Evolutionary conservation across 2,113 vertebrate species (phyloP), one percentile per base, ranked within the genome.

Genomic region (Trochalopteron elliotii): DNA sequence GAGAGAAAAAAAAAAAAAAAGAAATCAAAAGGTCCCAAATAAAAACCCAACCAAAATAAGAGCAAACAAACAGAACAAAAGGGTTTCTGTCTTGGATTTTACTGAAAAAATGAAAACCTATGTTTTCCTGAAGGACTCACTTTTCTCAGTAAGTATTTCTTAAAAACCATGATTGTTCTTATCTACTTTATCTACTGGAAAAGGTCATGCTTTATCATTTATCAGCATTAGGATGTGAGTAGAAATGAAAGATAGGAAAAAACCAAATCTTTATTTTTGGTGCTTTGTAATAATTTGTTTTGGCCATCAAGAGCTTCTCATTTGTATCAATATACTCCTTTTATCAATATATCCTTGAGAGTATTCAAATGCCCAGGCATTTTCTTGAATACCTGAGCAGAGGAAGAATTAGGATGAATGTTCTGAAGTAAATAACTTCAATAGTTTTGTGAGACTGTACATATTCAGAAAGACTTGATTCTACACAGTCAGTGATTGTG

Each of bases 371-470:
- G 22, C 21, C 6, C 21, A 27, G 69, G 61, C 6, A 15, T 74
- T 82, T 79, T 42, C 37, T 31, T 72, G 42, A 89, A 84, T n/a
- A 80, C 3, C 25, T 52, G 56, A 60, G n/a, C 33, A 89, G 22
- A 67, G 30, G 40, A 24, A 88, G 67, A 60, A 82, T 35, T 35
- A 59, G 35, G 16, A 23, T 18, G 13, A 69, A 61, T 23, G 3
- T 35, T 53, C 23, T 61, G 33, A 45, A 61, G n/a, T 39, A 60
- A 47, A 4, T 30, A 68, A 37, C 12, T 60, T 75, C 1, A 35
- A 3, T 45, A 16, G 5, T 42, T 1, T 0, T 47, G 11, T 28
- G 50, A 82, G n/a, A 15, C 21, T 33, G 55, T 30, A 9, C 0
- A 0, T 76, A 55, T 82, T 61, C 10, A 57, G 49, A 44, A 71